Percentiles rank a stretch among this genome's conserved stretches.
phyloP scores from a whole-genome alignment of 2,888 invertebrate genomes.

The Diogma glabrata region DNA sequence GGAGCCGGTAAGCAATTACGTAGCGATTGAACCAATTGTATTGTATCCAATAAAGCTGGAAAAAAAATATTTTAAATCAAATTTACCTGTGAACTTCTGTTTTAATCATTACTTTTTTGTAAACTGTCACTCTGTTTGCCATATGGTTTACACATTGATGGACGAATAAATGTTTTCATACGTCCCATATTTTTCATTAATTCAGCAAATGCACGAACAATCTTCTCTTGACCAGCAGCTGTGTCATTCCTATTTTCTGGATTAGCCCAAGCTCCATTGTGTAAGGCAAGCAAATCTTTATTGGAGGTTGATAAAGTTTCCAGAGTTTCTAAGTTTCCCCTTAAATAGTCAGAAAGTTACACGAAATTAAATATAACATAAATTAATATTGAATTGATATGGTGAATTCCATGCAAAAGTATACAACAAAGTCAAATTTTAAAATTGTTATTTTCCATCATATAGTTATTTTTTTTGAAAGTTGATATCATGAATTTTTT shows the following conservation, averaged over 20 bases:
- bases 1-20: slow-evolving; percentile 77
- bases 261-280: slow-evolving; percentile 53
- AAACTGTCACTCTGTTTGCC: slow-evolving; percentile 81
- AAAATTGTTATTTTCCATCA: too few relatives aligned
- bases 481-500: too few relatives aligned
- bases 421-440: too few relatives aligned
- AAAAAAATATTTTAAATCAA: too few relatives aligned
- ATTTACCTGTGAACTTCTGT: slow-evolving; percentile 22
- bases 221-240: slow-evolving; percentile 66
- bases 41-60: slow-evolving; percentile 72
- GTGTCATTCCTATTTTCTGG: slow-evolving; percentile 28
- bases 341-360: slow-evolving; percentile 19
- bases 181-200: slow-evolving; percentile 79
- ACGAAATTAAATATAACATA: too few relatives aligned
- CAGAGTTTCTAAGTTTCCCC: slow-evolving; percentile 30
- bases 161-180: slow-evolving; percentile 79
- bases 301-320: slow-evolving; percentile 38
- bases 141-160: slow-evolving; percentile 83
- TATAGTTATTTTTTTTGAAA: too few relatives aligned
- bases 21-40: slow-evolving; percentile 73
- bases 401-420: too few relatives aligned
- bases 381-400: too few relatives aligned
- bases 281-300: slow-evolving; percentile 53
- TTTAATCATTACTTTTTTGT: slow-evolving; percentile 59
- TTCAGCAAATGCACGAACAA: slow-evolving; percentile 73